Base-by-base conservation (phyloP, 2,113 vertebrate genomes). In the Zosterops japonicus region DNA sequence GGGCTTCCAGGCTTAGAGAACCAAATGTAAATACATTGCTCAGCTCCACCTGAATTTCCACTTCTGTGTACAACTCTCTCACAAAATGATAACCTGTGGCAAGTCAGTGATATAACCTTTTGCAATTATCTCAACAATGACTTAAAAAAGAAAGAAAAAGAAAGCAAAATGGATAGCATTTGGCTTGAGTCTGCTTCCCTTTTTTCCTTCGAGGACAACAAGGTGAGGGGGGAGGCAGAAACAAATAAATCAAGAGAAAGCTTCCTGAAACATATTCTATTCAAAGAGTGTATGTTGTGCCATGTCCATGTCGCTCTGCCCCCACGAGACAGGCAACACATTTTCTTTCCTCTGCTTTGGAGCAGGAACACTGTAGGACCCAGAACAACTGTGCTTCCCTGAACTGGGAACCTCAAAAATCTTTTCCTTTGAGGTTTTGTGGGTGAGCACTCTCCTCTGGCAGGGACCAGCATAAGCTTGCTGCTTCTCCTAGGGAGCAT, bases 311-410 rank as follows among this genome's bases (percentile, higher is more conserved):
- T 81, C 29, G 9, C 52, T 31, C 7, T 5, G 3, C 25, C 47
- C 53, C 67, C 61, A 76, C 0, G 0, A 76, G 65, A 75, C n/a
- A 88, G 59, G 64, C 29, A 80, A 46, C 0, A 0, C 24, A 9
- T 52, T 92, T 85, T 50, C 23, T 67, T 83, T 77, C 20, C 14
- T 72, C 24, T 83, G 41, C 49, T 69, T 56, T 86, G 36, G 28
- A 55, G 14, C 7, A 74, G 59, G 47, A 90, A 60, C 39, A 28
- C 0, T 3, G 46, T 46, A 46, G 46, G 63, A 52, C 18, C 39
- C 33, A 79, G 44, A 65, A 61, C 33, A 57, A 36, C 42, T 27
- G 33, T 47, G 49, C 46, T 93, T 74, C 42, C 61, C 55, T 67
- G 55, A 88, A 46, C 57, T 83, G 35, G 63, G 88, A 79, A 91